Evolutionary conservation across 2,113 vertebrate species (phyloP), one percentile per base, ranked within the genome.

Genomic region (Eira barbara): DNA sequence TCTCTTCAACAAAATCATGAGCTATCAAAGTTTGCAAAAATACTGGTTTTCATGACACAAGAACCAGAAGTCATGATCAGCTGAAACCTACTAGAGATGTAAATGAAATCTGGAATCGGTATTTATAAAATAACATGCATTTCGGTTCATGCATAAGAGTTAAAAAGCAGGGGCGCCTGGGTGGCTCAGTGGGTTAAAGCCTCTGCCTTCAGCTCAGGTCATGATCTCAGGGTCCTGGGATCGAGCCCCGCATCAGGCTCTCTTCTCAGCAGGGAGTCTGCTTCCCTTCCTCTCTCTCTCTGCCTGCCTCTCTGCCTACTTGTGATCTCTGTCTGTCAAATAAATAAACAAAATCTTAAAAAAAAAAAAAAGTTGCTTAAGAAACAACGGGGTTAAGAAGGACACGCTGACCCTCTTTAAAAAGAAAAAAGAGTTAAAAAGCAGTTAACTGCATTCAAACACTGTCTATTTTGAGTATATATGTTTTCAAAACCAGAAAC

Each of bases 1-100:
- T 74, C 12, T 94, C 79, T 82, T 87, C 80, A 93, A 95, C 15
- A 95, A 96, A 96, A 79, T 61, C 47, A 84, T n/a, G 20, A 85
- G 34, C 65, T 34, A 34, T 73, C 27, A 21, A 71, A 94, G 81
- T 88, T 88, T 89, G 78, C 81, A 34, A 95, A 97, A 88, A n/a
- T 69, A 61, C 10, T 78, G 17, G 34, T 79, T 91, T 83, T 96
- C 59, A 73, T 49, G 6, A 90, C 23, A 57, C 2, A 11, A 88
- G 71, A 74, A 76, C 23, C n/a, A 76, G 73, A 91, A 74, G 21
- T 81, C 84, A 49, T 15, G 39, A 63, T n/a, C 81, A 79, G 20
- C 8, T 80, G 61, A 86, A 95, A 57, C 39, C 91, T 47, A 61
- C 67, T 49, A 71, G 18, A 57, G 14, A 71, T 25, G 47, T 45